These are phyloP conservation scores for Dasypogon diadema DNA, from an alignment of 2,888 invertebrate genomes.

Conservation along the genomic window DNA sequence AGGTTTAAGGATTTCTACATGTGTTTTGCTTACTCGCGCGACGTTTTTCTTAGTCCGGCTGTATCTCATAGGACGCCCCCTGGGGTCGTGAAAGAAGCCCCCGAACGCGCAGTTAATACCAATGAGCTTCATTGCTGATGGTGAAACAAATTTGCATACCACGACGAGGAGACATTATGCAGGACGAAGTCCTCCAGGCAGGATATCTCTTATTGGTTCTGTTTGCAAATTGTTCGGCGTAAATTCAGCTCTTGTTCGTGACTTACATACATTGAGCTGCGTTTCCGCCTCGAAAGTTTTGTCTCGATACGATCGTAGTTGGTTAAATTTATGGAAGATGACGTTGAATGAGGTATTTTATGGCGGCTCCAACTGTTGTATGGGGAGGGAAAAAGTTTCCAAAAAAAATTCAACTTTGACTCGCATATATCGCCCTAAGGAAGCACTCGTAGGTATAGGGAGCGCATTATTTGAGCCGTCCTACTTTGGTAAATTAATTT, in stretches of 20 bases:
- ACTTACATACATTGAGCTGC: conserved; percentile 47
- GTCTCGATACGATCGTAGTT: conserved; percentile 41
- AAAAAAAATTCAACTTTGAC: background rate
- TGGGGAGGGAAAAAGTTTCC: background rate
- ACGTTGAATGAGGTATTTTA: conserved; percentile 30
- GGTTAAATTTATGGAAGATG: conserved; percentile 33
- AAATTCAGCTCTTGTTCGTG: conserved; percentile 52
- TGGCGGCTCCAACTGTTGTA: background rate
- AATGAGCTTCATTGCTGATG: conserved; percentile 49
- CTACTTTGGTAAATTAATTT: conserved; percentile 19
- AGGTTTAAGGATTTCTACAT: conserved; percentile 37
- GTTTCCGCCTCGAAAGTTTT: conserved; percentile 46
- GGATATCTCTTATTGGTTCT: conserved; percentile 54
- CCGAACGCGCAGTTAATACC: conserved; percentile 40
- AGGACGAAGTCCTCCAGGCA: conserved; percentile 39
- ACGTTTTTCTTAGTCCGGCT: conserved; percentile 35
- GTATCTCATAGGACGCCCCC: conserved; percentile 17
- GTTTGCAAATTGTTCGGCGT: conserved; percentile 51
- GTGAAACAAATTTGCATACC: conserved; percentile 47
- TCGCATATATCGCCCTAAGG: background rate
- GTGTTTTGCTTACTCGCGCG: conserved; percentile 40
- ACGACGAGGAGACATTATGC: conserved; percentile 40
- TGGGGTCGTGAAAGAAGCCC: conserved; percentile 20
- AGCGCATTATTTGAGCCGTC: no score
- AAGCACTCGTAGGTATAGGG: background rate